Conservation (phyloP, 2,888 invertebrate genomes). For the Chymomyza procnemis region DNA sequence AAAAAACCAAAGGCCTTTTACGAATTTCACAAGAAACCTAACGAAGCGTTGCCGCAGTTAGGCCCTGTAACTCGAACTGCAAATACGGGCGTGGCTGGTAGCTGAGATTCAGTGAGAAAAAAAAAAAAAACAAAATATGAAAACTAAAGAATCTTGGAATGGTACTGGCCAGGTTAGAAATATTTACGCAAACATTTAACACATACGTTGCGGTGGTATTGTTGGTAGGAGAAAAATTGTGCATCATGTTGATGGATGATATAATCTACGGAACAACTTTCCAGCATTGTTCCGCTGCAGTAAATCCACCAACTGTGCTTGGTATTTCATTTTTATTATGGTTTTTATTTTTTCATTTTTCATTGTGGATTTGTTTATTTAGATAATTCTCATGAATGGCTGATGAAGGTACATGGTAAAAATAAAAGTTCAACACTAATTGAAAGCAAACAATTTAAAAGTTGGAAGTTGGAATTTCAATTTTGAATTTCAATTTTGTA, state of each 20-base stretch:
- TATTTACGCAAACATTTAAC: constrained; percentile 74
- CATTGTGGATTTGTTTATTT: constrained; percentile 51
- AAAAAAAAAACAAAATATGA: no score
- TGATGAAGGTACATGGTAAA: constrained; percentile 25
- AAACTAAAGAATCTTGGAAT: not conserved
- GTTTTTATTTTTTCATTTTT: constrained; percentile 38
- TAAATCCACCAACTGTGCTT: constrained; percentile 18
- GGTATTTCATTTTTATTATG: constrained; percentile 51
- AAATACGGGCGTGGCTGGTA: constrained; percentile 43
- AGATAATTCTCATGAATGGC: constrained; percentile 58
- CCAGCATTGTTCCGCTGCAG: not conserved
- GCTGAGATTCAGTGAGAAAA: constrained; percentile 8
- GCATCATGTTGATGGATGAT: not conserved
- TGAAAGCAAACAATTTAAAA: constrained; percentile 64
- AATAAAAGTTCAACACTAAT: constrained; percentile 60
- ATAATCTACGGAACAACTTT: not conserved
- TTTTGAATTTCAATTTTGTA: not conserved
- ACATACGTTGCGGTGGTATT: constrained; percentile 39
- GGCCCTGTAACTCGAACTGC: constrained; percentile 22
- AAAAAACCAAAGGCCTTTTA: constrained; percentile 42
- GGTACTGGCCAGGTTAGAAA: not conserved
- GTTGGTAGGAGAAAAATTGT: not conserved
- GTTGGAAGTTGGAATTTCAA: constrained; percentile 29
- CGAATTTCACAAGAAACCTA: constrained; percentile 51
- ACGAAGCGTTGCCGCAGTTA: constrained; percentile 50